phyloP scores from a whole-genome alignment of 1,140 invertebrate species.

The Eupristina koningsbergeri region DNA sequence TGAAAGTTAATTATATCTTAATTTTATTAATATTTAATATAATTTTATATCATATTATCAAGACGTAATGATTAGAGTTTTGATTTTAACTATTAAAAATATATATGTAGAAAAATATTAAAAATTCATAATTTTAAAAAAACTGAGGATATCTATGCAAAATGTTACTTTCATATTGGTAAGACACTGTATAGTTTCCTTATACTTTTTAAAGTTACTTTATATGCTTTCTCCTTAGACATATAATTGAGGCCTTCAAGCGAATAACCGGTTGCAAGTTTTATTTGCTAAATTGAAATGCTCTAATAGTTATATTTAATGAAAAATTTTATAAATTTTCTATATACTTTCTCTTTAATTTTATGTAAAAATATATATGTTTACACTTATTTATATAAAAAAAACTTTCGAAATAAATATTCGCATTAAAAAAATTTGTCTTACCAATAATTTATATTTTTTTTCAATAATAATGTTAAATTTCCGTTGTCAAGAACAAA shows the following conservation, averaged over 20 bases:
- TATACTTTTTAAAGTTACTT: too few relatives aligned
- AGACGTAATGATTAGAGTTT: too few relatives aligned
- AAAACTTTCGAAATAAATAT: too few relatives aligned
- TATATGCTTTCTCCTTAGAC: constrained; percentile 45
- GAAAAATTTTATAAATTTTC: constrained; percentile 30
- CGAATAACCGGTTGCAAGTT: constrained; percentile 43
- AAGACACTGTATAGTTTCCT: too few relatives aligned
- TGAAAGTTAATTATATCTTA: neutral
- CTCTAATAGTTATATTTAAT: constrained; percentile 37
- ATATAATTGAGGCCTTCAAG: constrained; percentile 38
- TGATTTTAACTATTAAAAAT: too few relatives aligned
- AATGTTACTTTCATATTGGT: too few relatives aligned
- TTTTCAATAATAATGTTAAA: too few relatives aligned
- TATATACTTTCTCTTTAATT: constrained; percentile 22
- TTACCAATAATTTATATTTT: too few relatives aligned
- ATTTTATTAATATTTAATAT: neutral
- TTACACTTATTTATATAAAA: too few relatives aligned
- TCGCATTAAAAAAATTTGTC: too few relatives aligned
- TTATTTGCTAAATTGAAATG: constrained; percentile 46
- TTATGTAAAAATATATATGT: neutral
- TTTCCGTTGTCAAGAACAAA: neutral
- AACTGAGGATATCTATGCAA: constrained; percentile 6
- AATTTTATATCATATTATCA: too few relatives aligned
- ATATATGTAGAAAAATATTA: neutral
- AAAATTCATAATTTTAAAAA: neutral